phyloP scores from a whole-genome alignment of 1,140 invertebrate genomes.

The Dufourea novaeangliae region DNA sequence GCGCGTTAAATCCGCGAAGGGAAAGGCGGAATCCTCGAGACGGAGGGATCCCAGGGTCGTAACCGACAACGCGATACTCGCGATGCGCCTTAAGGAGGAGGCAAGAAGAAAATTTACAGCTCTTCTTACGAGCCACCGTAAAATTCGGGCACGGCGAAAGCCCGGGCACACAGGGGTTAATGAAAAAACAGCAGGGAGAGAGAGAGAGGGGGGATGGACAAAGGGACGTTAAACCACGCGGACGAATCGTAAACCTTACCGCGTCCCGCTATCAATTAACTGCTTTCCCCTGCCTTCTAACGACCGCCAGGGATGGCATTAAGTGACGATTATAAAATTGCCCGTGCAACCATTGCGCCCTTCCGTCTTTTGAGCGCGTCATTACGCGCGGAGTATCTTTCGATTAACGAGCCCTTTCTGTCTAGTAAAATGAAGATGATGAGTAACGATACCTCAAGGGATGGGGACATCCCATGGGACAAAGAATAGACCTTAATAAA shows the following conservation, averaged over 20 bases:
- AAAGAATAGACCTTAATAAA: too few species aligned
- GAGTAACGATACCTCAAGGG: background rate
- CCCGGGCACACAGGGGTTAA: conserved; percentile 17
- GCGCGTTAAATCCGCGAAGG: background rate
- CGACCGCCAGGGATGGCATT: background rate
- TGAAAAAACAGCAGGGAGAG: conserved; percentile 44
- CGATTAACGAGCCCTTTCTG: background rate
- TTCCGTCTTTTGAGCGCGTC: background rate
- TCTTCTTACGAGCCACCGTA: conserved; percentile 49
- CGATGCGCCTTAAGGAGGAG: conserved; percentile 12
- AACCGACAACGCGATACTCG: conserved; percentile 36
- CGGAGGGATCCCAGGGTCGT: conserved; percentile 25
- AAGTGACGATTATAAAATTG: conserved; percentile 36
- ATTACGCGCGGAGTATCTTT: background rate
- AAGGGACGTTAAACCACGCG: conserved; percentile 28
- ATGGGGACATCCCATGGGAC: too few species aligned
- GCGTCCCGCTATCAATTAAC: conserved; percentile 50
- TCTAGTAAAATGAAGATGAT: background rate
- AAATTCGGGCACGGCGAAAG: conserved; percentile 52
- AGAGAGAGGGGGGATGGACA: background rate
- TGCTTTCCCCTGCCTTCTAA: conserved; percentile 5
- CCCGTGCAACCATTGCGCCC: background rate
- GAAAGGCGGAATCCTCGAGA: background rate
- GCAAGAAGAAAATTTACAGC: conserved; percentile 54
- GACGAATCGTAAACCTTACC: conserved; percentile 28